Percentiles rank a stretch among this genome's conserved stretches.
Conservation (phyloP, 2,797 vertebrate genomes). For the Octomys mimax region DNA sequence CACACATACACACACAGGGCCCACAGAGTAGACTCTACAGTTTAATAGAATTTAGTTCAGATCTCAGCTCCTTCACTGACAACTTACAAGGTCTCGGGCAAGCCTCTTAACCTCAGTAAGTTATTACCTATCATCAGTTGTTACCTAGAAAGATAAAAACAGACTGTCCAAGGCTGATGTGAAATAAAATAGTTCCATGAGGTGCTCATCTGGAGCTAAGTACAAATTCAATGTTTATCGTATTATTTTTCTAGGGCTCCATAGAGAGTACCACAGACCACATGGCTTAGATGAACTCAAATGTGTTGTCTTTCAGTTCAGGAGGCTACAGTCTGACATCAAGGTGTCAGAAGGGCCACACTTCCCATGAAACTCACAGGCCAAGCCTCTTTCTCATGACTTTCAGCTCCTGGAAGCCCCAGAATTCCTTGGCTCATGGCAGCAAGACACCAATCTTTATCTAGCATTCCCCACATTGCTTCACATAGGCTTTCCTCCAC, state of each 20-base stretch:
- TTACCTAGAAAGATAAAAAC: neutral
- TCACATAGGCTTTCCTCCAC: neutral
- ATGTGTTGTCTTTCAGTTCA: neutral
- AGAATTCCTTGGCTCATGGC: neutral
- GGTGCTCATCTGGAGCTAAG: neutral
- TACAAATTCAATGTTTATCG: neutral
- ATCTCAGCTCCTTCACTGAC: neutral
- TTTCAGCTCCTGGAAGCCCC: neutral
- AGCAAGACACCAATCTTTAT: neutral
- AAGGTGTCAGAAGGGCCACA: neutral
- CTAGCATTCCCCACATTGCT: neutral
- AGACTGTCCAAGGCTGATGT: neutral
- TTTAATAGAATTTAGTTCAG: neutral
- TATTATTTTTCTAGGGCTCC: neutral
- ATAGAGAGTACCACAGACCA: neutral
- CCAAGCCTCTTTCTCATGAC: neutral
- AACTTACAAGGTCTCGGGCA: neutral
- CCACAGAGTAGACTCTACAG: neutral
- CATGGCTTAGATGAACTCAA: neutral
- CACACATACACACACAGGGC: neutral
- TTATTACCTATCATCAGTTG: neutral
- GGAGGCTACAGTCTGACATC: neutral
- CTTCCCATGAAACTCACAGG: neutral
- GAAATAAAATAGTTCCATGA: neutral
- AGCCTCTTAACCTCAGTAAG: constrained; percentile 9